Base-by-base conservation (phyloP, 1,140 invertebrate genomes). In the Maconellicoccus hirsutus region DNA sequence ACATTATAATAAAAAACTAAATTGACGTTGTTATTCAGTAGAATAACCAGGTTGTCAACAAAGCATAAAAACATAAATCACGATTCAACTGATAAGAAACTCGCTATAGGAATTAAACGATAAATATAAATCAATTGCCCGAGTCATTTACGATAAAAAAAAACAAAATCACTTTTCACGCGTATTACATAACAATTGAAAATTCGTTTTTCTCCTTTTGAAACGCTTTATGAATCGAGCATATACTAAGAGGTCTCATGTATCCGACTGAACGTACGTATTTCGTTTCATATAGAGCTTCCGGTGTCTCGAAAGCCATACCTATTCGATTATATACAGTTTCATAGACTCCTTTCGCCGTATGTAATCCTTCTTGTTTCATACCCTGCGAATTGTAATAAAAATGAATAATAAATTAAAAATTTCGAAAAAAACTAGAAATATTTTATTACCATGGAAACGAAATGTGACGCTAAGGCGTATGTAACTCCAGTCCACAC, bases 401-500 rank as follows among this genome's bases (percentile, higher is more conserved):
- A 27, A 21, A 27, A 27, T 39, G 4, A 22, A 23, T 23, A 12
- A 66, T 52, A 42, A 33, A 39, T 6, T 6, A 7, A 21, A 8
- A 19, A 70, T 70, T 25, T 33, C 29, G 29, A 6, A 33, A 33
- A 33, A 33, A 33, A 33, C 12, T 70, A 26, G 3, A 29, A 73
- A 27, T n/a, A 39, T 72, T 74, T 73, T 79, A 91, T n/a, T n/a
- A n/a, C 91, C 84, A 94, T 89, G 75, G 89, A 85, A 63, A 96
- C 87, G 89, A 96, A 92, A 27, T 87, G 84, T 6, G 93, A 86
- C 3, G 92, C 89, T 1, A 96, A 77, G 1, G 86, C 88, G 77
- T 94, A 96, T 0, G 88, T 89, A 29, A 95, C 90, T 0, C 94
- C 94, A 0, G 86, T 87, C 94, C 94, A 97, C 74, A 92, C 87